phyloP scores from a whole-genome alignment of 2,113 vertebrate genomes.

The Crotophaga sulcirostris region DNA sequence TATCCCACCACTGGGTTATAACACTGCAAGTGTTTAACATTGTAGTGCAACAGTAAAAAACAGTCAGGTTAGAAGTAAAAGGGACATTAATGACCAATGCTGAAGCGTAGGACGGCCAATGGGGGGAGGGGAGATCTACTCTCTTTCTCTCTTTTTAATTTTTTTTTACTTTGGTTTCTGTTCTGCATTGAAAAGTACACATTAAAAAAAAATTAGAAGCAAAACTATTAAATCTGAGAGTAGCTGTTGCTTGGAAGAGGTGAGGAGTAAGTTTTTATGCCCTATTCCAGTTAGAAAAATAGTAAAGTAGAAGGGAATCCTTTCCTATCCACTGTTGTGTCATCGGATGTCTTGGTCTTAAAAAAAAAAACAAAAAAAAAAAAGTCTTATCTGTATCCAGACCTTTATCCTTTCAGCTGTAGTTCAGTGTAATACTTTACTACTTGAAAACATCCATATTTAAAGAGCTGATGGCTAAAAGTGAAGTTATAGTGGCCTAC shows the following conservation, averaged over 20 bases:
- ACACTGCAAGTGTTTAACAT: fast-evolving
- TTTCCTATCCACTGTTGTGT: background rate
- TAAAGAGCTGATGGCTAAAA: background rate
- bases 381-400: background rate
- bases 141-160: too few species aligned
- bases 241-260: background rate
- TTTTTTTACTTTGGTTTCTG: background rate
- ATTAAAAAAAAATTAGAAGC: background rate
- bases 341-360: background rate
- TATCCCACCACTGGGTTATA: background rate
- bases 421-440: background rate
- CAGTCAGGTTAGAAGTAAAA: background rate
- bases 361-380: background rate
- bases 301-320: background rate
- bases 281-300: background rate
- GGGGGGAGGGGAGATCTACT: too few species aligned
- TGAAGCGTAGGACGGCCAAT: background rate
- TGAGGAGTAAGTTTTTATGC: too few species aligned
- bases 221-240: background rate
- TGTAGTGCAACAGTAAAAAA: background rate
- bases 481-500: background rate
- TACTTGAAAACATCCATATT: background rate
- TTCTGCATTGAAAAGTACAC: background rate
- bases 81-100: background rate
- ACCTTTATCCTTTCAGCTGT: background rate